Percentiles rank a stretch among this genome's conserved stretches.
phyloP scores from a whole-genome alignment of 2,113 vertebrate species.

The Lates calcarifer region DNA sequence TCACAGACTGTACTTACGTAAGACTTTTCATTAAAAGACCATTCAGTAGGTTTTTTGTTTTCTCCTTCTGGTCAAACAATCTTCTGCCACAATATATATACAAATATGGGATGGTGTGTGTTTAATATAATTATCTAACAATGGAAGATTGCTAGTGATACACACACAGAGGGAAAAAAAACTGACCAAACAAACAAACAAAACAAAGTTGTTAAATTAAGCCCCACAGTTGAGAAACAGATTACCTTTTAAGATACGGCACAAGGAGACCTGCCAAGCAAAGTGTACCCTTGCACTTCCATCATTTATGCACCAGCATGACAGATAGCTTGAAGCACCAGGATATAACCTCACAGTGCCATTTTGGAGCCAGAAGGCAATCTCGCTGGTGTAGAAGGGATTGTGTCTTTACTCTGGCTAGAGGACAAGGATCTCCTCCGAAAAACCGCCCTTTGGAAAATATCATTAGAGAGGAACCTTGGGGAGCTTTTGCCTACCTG shows the following conservation, averaged over 20 bases:
- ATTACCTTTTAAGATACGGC: conserved; percentile 31
- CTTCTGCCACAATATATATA: background rate
- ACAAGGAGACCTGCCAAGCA: conserved; percentile 17
- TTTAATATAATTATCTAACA: conserved; percentile 12
- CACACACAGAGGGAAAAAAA: background rate
- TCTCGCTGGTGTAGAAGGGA: background rate
- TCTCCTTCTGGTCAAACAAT: background rate
- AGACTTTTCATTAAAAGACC: conserved; percentile 54
- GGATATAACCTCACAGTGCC: conserved; percentile 21
- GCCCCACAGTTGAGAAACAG: conserved; percentile 8
- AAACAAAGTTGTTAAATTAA: conserved; percentile 3
- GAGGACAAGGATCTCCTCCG: conserved; percentile 31
- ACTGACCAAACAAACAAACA: background rate
- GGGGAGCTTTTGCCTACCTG: background rate
- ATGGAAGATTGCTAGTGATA: background rate
- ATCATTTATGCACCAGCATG: conserved; percentile 41
- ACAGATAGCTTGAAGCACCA: conserved; percentile 5
- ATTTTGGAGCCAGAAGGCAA: conserved; percentile 3
- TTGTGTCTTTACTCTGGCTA: conserved; percentile 17
- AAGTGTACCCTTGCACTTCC: conserved; percentile 16
- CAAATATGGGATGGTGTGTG: background rate
- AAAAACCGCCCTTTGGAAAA: conserved; percentile 59
- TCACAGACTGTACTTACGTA: conserved; percentile 69
- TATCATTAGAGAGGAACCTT: conserved; percentile 41
- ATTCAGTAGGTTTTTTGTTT: conserved; percentile 15